A percentile compares a stretch with the other conserved stretches of the same genome.
These are phyloP conservation scores for Lanistes nyassanus DNA, from an alignment of 1,140 invertebrate species.

Conservation along the genomic window DNA sequence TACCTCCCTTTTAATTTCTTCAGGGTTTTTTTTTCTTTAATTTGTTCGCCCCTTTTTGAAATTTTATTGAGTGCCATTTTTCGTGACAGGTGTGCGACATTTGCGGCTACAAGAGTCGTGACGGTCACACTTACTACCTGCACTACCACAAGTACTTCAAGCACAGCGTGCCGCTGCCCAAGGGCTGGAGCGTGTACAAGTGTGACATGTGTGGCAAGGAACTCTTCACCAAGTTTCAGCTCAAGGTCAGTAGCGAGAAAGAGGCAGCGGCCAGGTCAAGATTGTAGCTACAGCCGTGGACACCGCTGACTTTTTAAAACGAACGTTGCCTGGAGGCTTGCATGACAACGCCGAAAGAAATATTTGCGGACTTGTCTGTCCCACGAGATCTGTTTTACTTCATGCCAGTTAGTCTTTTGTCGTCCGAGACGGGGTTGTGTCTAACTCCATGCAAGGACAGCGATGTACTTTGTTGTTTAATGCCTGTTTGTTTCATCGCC, in stretches of 20 bases:
- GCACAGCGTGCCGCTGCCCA: slow-evolving; percentile 53
- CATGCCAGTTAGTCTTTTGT: no score
- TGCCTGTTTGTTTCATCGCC: no score
- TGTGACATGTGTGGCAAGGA: slow-evolving; percentile 61
- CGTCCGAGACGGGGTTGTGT: no score
- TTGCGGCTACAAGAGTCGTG: slow-evolving; percentile 56
- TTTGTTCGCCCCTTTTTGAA: neutral
- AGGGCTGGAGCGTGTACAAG: slow-evolving; percentile 52
- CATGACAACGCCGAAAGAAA: no score
- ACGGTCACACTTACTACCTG: slow-evolving; percentile 52
- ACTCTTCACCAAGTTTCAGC: slow-evolving; percentile 52
- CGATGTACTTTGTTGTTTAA: no score
- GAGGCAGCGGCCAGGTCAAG: neutral
- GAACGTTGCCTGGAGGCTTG: no score
- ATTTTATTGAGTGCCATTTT: no score
- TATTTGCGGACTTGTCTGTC: no score
- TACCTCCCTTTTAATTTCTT: neutral
- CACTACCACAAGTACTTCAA: slow-evolving; percentile 61
- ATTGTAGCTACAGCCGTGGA: neutral
- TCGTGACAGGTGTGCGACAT: slow-evolving; percentile 46
- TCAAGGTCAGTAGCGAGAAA: slow-evolving; percentile 41
- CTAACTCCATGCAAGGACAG: no score
- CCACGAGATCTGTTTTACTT: no score
- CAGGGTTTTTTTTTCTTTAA: neutral
- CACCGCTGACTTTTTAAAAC: neutral